Evolutionary conservation across 2,113 vertebrate genomes (phyloP).

Genomic region (Martes martes): DNA sequence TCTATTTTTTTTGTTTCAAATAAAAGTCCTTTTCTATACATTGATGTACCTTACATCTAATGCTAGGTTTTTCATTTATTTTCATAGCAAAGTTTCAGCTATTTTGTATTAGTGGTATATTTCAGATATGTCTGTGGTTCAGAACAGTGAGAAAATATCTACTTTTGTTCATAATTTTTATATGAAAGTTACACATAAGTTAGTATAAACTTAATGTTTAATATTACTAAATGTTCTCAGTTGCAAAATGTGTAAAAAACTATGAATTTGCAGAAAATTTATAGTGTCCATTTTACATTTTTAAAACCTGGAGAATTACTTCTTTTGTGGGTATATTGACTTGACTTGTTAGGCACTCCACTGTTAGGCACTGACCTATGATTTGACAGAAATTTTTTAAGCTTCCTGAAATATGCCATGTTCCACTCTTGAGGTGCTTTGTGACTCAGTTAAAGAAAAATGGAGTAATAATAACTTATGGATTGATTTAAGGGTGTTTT

Average conservation of each 20-base stretch:
- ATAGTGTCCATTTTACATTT: neutral
- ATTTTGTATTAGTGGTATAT: neutral
- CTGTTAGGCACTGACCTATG: neutral
- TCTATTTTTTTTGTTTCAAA: neutral
- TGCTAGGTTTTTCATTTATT: neutral
- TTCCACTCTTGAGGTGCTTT: neutral
- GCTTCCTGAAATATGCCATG: neutral
- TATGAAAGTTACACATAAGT: neutral
- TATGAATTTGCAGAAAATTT: neutral
- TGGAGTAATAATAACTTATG: neutral
- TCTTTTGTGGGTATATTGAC: neutral
- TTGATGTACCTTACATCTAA: neutral
- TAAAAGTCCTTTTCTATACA: neutral
- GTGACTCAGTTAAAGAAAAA: constrained; percentile 30
- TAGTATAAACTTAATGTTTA: neutral
- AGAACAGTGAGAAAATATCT: neutral
- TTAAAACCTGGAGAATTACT: neutral
- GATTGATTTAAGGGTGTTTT: neutral
- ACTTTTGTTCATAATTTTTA: neutral
- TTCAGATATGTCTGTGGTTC: neutral
- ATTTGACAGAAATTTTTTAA: neutral
- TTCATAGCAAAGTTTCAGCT: neutral
- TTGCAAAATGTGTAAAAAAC: neutral
- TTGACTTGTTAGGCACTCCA: neutral
- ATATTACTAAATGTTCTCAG: neutral